Evolutionary conservation across 2,113 vertebrate genomes (phyloP).

Genomic region (Charina bottae): DNA sequence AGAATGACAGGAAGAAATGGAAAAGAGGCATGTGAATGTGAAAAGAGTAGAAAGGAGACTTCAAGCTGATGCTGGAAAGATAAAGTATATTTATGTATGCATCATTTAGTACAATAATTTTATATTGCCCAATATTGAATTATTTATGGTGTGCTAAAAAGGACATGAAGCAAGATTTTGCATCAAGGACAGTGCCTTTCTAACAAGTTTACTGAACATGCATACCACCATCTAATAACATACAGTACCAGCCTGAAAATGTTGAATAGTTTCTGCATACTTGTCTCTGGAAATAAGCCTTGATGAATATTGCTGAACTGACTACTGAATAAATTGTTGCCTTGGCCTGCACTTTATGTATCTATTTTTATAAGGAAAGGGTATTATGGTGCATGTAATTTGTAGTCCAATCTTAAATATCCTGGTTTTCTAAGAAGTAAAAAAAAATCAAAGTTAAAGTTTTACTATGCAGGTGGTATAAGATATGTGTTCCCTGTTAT

Average conservation of each 20-base stretch:
- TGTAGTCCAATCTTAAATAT: not conserved
- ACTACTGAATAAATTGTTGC: not conserved
- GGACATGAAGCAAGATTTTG: not conserved
- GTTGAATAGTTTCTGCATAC: not conserved
- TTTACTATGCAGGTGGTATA: not conserved
- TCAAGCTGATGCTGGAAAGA: not conserved
- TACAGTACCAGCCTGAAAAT: slow-evolving; percentile 9
- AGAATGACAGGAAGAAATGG: not conserved
- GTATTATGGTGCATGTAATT: not conserved
- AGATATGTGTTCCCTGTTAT: not conserved
- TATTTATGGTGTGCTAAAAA: not conserved
- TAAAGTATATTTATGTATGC: not conserved
- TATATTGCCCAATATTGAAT: not conserved
- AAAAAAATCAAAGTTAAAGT: not conserved
- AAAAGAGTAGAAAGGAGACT: not conserved
- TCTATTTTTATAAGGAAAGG: not conserved
- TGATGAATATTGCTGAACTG: not conserved
- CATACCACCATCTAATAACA: not conserved
- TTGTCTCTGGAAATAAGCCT: not conserved
- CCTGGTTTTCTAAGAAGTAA: not conserved
- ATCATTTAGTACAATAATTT: not conserved
- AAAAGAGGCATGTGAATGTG: not conserved
- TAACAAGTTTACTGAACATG: not conserved
- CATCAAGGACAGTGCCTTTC: not conserved
- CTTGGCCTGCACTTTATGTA: not conserved